phyloP scores from a whole-genome alignment of 2,888 invertebrate genomes.

The Ennomos quercinarius region DNA sequence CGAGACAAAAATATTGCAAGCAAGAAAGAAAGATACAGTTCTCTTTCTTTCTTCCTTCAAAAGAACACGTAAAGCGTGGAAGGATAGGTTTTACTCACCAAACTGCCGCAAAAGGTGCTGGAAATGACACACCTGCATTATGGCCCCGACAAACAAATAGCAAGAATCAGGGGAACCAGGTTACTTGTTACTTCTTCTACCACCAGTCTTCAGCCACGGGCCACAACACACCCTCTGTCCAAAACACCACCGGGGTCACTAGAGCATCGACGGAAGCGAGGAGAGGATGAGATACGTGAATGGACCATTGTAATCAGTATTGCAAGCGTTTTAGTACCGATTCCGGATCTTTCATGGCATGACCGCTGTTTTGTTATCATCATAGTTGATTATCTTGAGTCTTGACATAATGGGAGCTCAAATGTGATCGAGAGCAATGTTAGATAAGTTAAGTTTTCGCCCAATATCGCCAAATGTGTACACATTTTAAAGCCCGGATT shows the following conservation, averaged over 20 bases:
- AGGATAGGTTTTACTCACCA: slow-evolving; percentile 74
- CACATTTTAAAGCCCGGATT: no score
- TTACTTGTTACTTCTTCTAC: slow-evolving; percentile 41
- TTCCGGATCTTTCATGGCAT: no score
- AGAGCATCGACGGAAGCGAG: slow-evolving; percentile 12
- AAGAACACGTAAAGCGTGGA: slow-evolving; percentile 45
- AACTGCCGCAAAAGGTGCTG: slow-evolving; percentile 84
- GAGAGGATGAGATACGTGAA: slow-evolving; percentile 40
- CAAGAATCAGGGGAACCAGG: slow-evolving; percentile 62
- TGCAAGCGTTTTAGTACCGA: background rate
- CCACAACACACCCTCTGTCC: slow-evolving; percentile 81
- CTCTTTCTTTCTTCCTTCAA: slow-evolving; percentile 10
- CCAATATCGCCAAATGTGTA: no score
- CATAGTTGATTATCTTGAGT: no score
- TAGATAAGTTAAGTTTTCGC: no score
- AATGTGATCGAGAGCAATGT: no score
- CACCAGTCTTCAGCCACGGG: slow-evolving; percentile 64
- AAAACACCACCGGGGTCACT: slow-evolving; percentile 75
- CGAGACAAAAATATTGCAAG: slow-evolving; percentile 17
- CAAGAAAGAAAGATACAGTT: slow-evolving; percentile 3
- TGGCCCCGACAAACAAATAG: slow-evolving; percentile 75
- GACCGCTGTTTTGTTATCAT: no score
- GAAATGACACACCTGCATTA: slow-evolving; percentile 86
- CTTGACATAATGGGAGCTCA: no score
- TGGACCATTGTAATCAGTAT: slow-evolving; percentile 1